Evolutionary conservation across 92 coral and sea anemone species (phyloP), one percentile per base, ranked within the genome.

Genomic region (Actinostola sp.): DNA sequence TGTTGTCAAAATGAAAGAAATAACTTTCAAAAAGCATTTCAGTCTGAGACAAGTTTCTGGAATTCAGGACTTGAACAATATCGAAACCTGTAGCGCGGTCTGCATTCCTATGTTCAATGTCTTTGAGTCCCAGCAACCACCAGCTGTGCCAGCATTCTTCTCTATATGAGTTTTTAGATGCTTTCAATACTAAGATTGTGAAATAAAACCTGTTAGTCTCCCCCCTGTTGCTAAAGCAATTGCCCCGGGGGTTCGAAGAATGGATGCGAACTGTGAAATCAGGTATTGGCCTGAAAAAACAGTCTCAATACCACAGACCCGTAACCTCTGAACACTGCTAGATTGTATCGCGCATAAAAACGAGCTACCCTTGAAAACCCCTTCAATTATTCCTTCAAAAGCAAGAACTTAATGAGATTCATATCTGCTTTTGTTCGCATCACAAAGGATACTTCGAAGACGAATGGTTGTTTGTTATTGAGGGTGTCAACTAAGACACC

Each of bases 381-480:
- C 74, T 52, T 33, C 16, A 31, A 46, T 68, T 68, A 68, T 48
- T 34, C 49, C 58, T 68, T 51, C 61, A 50, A 28, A 51, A 51
- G 50, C 42, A 52, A 52, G 50, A 52, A 20, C 39, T 52, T 68
- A 68, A 68, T 68, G 74, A 68, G 74, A 68, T 68, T 52, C 74
- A 68, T 68, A 68, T 51, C 74, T 68, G 74, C 59, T 27, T 51
- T 68, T 68, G 74, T 68, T 68, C 61, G 29, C 21, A 23, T 68
- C 46, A 68, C 74, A 68, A 68, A 31, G 61, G 62, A 54, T 68
- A 68, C 63, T 68, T 51, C 17, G 43, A 51, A 32, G 62, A 68
- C 62, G 74, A 28, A 52, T 68, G 74, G 33, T 68, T 68, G 49
- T 51, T 68, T 68, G 62, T 50, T 50, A 68, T 34, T 31, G 42